phyloP scores from a whole-genome alignment of 2,888 invertebrate genomes.

The Malthinus flaveolus region DNA sequence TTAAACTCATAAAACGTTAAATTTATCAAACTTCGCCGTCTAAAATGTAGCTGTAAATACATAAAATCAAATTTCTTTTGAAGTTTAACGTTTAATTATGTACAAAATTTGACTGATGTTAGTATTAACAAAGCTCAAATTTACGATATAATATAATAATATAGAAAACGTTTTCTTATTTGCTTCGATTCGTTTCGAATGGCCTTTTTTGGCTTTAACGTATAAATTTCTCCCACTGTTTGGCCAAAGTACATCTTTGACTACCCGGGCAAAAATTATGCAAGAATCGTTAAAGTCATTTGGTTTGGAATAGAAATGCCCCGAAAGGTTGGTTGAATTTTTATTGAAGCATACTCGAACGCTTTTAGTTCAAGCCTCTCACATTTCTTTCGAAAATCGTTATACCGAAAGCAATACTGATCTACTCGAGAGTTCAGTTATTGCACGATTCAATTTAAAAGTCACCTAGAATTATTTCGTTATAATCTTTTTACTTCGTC shows the following conservation, averaged over 20 bases:
- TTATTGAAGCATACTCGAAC: conserved; percentile 11
- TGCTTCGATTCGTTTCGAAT: too few relatives aligned
- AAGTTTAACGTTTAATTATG: too few relatives aligned
- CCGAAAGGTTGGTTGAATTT: conserved; percentile 11
- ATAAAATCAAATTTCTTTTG: too few relatives aligned
- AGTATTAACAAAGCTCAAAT: too few relatives aligned
- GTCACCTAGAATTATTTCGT: background rate
- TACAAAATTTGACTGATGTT: too few relatives aligned
- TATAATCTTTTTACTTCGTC: background rate
- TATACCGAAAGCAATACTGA: conserved; percentile 6
- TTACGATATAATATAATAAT: too few relatives aligned
- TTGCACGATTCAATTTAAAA: background rate
- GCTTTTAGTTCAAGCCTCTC: conserved; percentile 3
- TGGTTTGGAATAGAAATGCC: conserved; percentile 15
- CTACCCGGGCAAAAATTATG: conserved; percentile 13
- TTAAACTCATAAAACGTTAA: too few relatives aligned
- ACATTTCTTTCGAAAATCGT: conserved; percentile 1
- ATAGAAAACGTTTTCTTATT: too few relatives aligned
- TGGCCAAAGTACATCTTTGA: conserved; percentile 7
- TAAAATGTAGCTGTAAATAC: too few relatives aligned
- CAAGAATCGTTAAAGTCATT: conserved; percentile 13
- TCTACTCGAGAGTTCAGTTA: background rate
- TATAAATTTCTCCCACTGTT: too few relatives aligned
- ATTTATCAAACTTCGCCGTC: too few relatives aligned
- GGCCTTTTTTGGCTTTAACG: too few relatives aligned